Base-by-base conservation (phyloP, 2,888 invertebrate genomes). In the Coelinius sp. region DNA sequence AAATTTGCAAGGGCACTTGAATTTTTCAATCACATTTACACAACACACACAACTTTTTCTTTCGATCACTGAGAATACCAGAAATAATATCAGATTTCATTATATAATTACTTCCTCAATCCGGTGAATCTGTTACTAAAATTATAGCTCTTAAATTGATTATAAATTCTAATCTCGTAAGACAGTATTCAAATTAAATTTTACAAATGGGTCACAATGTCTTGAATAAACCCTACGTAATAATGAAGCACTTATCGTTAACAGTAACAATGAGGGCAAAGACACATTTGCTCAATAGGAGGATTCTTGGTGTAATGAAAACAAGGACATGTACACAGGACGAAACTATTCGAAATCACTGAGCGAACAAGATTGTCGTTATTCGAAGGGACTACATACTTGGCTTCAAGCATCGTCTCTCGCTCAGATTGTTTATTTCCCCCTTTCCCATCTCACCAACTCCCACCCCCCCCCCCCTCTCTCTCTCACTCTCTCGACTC, bases 301-400 rank as follows among this genome's bases (percentile, higher is more conserved):
- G 17, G 27, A 24, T 17, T 20, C 17, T n/a, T 17, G 20, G 10
- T 35, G 27, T 17, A 31, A 17, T 31, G 17, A 25, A 25, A 10
- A 53, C 24, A 22, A 27, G 56, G 20, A 56, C n/a, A n/a, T n/a
- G n/a, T n/a, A n/a, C n/a, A 56, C 14, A 59, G 59, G 59, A 63
- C 14, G 41, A 63, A 41, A 22, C 63, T 24, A 63, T 63, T 41
- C 44, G 41, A 41, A 63, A 38, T 63, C 63, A 63, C 41, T 14
- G 44, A 63, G 63, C 63, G 63, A 41, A 63, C 41, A 41, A 41
- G 63, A 63, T 63, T 63, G 63, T 63, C 41, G 41, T 63, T 63
- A 63, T 44, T 63, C 63, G 41, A 24, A 56, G 25, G 38, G 41
- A 63, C 38, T 41, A 63, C 41, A 24, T 38, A 24, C 41, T 38